A percentile compares a stretch with the other conserved stretches of the same genome.
phyloP scores from a whole-genome alignment of 2,888 invertebrate genomes.

The Tetragnatha montana region DNA sequence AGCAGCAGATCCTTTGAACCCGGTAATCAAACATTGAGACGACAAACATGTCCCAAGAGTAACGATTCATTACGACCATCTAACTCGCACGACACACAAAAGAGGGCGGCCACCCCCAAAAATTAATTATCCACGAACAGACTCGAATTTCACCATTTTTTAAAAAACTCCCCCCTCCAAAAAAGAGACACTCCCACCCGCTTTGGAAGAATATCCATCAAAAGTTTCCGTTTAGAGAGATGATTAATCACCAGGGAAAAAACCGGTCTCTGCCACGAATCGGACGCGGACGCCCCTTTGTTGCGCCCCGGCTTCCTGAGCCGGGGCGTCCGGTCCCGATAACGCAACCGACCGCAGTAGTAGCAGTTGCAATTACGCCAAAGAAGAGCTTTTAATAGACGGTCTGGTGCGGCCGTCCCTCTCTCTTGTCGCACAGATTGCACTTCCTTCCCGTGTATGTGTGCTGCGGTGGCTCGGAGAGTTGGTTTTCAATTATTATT shows the following conservation, averaged over 20 bases:
- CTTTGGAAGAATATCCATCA: not conserved
- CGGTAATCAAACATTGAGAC: no score
- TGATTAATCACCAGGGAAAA: slow-evolving; percentile 29
- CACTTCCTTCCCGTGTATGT: not conserved
- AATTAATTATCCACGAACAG: no score
- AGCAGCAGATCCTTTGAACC: no score
- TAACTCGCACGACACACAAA: no score
- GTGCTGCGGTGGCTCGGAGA: not conserved
- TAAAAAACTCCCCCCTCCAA: no score
- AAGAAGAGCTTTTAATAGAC: not conserved
- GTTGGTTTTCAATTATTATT: not conserved
- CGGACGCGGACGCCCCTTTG: slow-evolving; percentile 8
- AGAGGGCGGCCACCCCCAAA: no score
- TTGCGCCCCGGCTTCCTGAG: slow-evolving; percentile 36
- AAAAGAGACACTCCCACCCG: no score
- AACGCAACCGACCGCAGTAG: slow-evolving; percentile 3
- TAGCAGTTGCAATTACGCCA: slow-evolving; percentile 21
- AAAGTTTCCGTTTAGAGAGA: not conserved
- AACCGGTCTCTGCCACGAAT: slow-evolving; percentile 14
- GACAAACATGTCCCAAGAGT: no score
- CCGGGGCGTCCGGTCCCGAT: slow-evolving; percentile 16
- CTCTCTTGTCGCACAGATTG: not conserved
- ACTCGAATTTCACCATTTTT: no score
- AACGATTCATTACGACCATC: no score
- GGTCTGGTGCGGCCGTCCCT: not conserved